A percentile compares a stretch with the other conserved stretches of the same genome.
These are phyloP conservation scores for Dioctria rufipes DNA, from an alignment of 2,888 invertebrate genomes.

Conservation along the genomic window DNA sequence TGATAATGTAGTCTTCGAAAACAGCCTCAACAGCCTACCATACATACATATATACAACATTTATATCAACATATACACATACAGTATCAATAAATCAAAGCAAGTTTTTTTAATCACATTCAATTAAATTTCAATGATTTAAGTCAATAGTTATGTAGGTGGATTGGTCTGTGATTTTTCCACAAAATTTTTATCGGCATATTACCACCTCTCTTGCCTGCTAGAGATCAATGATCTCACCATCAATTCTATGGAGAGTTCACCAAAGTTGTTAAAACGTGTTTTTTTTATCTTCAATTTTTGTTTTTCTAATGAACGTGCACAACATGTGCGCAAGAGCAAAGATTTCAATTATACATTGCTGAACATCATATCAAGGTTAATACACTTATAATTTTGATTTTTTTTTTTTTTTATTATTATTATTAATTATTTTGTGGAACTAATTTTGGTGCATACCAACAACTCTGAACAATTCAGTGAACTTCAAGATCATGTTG, in stretches of 20 bases:
- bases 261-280: slow-evolving; percentile 2
- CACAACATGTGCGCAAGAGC: slow-evolving; percentile 8
- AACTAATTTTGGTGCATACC: no score
- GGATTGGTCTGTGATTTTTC: slow-evolving; percentile 11
- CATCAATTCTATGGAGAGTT: neutral
- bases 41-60: neutral
- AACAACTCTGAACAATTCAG: no score
- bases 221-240: slow-evolving; percentile 28
- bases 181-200: neutral
- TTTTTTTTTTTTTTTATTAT: neutral
- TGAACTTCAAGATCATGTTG: neutral
- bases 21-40: no score
- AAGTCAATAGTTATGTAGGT: slow-evolving; percentile 8
- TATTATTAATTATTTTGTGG: neutral
- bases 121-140: slow-evolving; percentile 9
- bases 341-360: slow-evolving; percentile 8
- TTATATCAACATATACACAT: neutral
- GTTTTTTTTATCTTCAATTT: neutral
- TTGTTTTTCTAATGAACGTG: neutral
- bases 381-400: slow-evolving; percentile 19
- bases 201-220: neutral
- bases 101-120: neutral
- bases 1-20: no score
- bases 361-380: neutral
- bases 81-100: neutral